Evolutionary conservation across 2,113 vertebrate genomes (phyloP).

Genomic region (Rhinolophus sinicus): DNA sequence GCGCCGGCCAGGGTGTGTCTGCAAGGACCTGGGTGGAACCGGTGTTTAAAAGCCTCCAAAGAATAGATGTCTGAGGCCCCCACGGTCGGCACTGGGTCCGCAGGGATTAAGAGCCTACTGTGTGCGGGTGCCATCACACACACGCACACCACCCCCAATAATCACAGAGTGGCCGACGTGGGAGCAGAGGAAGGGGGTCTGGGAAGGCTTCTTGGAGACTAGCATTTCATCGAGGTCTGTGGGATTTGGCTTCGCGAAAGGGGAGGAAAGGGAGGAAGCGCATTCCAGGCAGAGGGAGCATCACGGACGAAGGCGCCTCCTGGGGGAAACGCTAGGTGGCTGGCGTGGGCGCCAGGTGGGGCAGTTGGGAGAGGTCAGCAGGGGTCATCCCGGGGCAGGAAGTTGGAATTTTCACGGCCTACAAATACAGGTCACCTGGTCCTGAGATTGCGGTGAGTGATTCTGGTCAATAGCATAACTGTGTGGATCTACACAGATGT

Average conservation of each 20-base stretch:
- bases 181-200: too few relatives aligned
- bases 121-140: not conserved
- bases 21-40: not conserved
- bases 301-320: not conserved
- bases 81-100: not conserved
- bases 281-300: not conserved
- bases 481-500: not conserved
- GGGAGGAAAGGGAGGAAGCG: not conserved
- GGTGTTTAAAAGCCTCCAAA: not conserved
- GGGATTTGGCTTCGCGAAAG: not conserved
- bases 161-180: not conserved
- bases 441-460: not conserved
- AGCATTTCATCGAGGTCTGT: not conserved
- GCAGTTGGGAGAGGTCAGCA: rapidly evolving
- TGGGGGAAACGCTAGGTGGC: not conserved
- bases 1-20: not conserved
- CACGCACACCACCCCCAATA: too few relatives aligned
- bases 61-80: not conserved
- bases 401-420: not conserved
- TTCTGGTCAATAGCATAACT: rapidly evolving
- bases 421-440: not conserved
- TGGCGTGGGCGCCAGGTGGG: rapidly evolving
- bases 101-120: not conserved
- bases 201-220: not conserved
- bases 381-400: rapidly evolving